Evolutionary conservation across 2,113 vertebrate genomes (phyloP), one percentile per base, ranked within the genome.

Genomic region (Ondatra zibethicus): DNA sequence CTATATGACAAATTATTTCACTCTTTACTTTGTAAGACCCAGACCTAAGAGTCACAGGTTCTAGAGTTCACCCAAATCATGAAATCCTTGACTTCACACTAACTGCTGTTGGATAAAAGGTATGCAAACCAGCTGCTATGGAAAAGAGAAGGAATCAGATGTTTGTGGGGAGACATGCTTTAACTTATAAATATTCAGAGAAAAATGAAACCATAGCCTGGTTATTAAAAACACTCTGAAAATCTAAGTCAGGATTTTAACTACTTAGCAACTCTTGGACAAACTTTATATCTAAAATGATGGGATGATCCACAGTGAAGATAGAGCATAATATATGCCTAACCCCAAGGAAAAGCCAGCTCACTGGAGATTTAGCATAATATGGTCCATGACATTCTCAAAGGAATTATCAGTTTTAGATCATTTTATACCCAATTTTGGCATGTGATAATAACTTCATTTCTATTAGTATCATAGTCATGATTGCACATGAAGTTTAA

Each of bases 221-320:
- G 16, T 96, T 47, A 10, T 50, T 87, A 66, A 47, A 75, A 75
- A 13, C 33, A 80, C 9, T 61, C 10, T 45, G 63, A 91, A 50
- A 82, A 81, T 5, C 47, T 96, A 88, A 91, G 52, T 1, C 2
- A 72, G 5, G 21, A 66, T 82, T 70, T 72, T 97, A 77, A 45
- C 45, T n/a, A 91, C 2, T 58, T 96, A 72, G 2, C 89, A 88
- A 77, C 29, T 63, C 19, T 70, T 94, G 12, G 33, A 52, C 2
- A 58, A 47, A 75, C 5, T 73, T 88, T 63, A 39, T 78, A 85
- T 78, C 73, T 95, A 29, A 95, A 94, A 47, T 94, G 39, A 3
- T 96, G 73, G 85, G 21, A 39, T 68, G 72, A 68, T n/a, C 13
- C 68, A 47, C 63, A 89, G 65, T 89, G 3, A 91, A 12, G 47